Conservation (phyloP, 2,113 vertebrate species). For the Epinephelus cyanopodus region DNA sequence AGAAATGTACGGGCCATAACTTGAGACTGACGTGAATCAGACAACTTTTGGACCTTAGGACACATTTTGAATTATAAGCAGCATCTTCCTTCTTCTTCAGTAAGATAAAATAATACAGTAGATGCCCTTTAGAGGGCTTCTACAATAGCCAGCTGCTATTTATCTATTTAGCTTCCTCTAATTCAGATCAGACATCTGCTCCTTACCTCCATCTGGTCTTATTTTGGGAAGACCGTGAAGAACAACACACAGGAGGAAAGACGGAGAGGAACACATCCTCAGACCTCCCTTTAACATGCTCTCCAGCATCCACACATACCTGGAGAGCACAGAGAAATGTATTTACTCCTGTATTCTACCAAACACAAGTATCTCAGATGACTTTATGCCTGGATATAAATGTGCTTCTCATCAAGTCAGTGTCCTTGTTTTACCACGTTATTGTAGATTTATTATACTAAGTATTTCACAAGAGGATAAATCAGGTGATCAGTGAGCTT, state of each 20-base stretch:
- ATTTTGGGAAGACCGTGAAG: slow-evolving; percentile 88
- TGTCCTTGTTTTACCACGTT: background rate
- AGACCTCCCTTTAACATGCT: slow-evolving; percentile 87
- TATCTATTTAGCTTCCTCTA: background rate
- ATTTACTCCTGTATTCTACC: background rate
- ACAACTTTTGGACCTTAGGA: background rate
- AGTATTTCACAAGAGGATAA: slow-evolving; percentile 7
- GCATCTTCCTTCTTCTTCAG: background rate
- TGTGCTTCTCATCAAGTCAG: background rate
- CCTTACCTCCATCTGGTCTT: slow-evolving; percentile 87
- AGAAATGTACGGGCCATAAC: background rate
- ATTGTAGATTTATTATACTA: background rate
- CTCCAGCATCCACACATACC: slow-evolving; percentile 91
- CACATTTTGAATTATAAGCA: background rate
- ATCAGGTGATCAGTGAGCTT: slow-evolving; percentile 40
- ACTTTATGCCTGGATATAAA: background rate
- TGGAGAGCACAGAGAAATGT: slow-evolving; percentile 63
- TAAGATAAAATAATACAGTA: background rate
- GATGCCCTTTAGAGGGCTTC: background rate
- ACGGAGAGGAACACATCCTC: slow-evolving; percentile 88
- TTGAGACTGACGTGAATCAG: background rate
- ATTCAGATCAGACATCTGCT: background rate
- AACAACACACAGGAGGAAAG: slow-evolving; percentile 91
- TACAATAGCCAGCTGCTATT: background rate
- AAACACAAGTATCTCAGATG: background rate